Base-by-base conservation (phyloP, 2,113 vertebrate species). In the Apistogramma diplotaenia region DNA sequence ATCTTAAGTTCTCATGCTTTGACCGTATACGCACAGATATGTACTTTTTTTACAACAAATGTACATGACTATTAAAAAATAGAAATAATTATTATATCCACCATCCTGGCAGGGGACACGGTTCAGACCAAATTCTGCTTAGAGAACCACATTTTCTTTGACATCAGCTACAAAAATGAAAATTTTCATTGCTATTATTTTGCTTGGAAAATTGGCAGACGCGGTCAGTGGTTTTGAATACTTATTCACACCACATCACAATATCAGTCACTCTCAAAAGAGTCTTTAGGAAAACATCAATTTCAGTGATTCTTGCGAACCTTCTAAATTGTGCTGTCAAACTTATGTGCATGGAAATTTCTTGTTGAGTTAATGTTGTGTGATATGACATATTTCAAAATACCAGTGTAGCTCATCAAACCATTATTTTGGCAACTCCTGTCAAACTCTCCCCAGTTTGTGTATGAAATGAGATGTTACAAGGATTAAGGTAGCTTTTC, bases 61-160 rank as follows among this genome's bases (percentile, higher is more conserved):
- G 33, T 53, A 55, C 49, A 72, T n/a, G 18, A 25, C 3, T n/a
- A 8, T 9, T 62, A 40, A 71, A 40, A 46, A 35, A 35, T 73
- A 75, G 40, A 54, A 21, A 71, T 55, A 21, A 18, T 81, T 84
- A 84, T 84, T 71, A 82, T 65, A 80, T 71, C 83, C 83, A 31
- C 59, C 81, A 85, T 76, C 11, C 55, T 46, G 40, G 73, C 51
- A n/a, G 62, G 72, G 8, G 2, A 13, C 8, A 35, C n/a, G 54
- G 12, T 37, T 58, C 71, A 56, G 84, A 85, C 67, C 78, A 59
- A 73, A 82, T 76, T 79, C 73, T 76, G 67, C 13, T 76, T 33
- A 82, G 46, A 12, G 29, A 1, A 1, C n/a, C 21, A 40, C 18
- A n/a, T 77, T 81, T 82, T 54, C 60, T 78, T 79, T 62, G 60